phyloP scores from a whole-genome alignment of 2,797 vertebrate genomes.

The Diceros bicornis region DNA sequence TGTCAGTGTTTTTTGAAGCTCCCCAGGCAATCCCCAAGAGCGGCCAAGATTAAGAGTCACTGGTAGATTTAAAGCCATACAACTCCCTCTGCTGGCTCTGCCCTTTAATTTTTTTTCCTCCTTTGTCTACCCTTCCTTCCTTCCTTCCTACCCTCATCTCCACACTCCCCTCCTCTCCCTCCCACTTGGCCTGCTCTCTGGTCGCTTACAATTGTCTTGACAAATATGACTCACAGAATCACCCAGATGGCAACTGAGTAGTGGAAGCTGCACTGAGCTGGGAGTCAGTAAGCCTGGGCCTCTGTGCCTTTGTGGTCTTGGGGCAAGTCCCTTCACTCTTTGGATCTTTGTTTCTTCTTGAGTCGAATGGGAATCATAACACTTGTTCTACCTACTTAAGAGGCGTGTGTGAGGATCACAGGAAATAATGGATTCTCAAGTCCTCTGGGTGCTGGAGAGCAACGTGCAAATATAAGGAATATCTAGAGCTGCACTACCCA shows the following conservation, averaged over 20 bases:
- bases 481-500: neutral
- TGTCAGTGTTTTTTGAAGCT: constrained; percentile 24
- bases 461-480: neutral
- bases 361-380: neutral
- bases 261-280: neutral
- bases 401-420: neutral
- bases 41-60: neutral
- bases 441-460: neutral
- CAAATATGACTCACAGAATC: neutral
- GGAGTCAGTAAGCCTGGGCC: neutral
- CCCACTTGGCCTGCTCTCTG: neutral
- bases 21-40: neutral
- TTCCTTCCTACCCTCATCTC: neutral
- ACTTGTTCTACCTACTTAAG: neutral
- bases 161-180: neutral
- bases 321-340: neutral
- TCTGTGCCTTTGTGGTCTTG: neutral
- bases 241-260: neutral
- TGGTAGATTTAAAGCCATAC: constrained; percentile 56
- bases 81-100: neutral
- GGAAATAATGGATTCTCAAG: neutral
- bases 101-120: neutral
- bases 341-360: constrained; percentile 39
- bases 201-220: neutral
- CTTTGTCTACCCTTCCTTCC: neutral